Base-by-base conservation (phyloP, 1,140 invertebrate genomes). In the Sarcophaga peregrina region DNA sequence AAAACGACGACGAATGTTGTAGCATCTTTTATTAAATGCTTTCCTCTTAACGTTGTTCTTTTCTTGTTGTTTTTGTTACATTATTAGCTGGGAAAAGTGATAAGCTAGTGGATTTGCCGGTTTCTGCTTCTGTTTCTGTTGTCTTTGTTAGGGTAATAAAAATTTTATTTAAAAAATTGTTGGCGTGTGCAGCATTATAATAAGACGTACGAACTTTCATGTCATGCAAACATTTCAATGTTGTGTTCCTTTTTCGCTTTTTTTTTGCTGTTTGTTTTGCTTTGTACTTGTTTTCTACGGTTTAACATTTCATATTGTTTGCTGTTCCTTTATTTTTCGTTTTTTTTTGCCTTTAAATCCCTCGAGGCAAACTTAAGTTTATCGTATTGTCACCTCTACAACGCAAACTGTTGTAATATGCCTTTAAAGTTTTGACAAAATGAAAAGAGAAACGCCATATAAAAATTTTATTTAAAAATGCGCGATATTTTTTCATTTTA, bases 131-230 rank as follows among this genome's bases (percentile, higher is more conserved):
- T 37, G 25, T 37, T 37, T 37, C 25, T 37, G 25, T 37, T 4
- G 25, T 37, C 25, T 37, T 37, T 37, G 25, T 4, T 37, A 20
- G 10, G 62, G 62, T 68, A 68, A 68, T 68, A 68, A 68, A 68
- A 68, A 15, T n/a, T 58, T 5, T 68, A 20, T 68, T 52, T 52
- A 52, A 1, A 37, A 52, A 52, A 13, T 52, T 13, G 50, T 52
- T 68, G 17, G 62, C 17, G 62, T 68, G 62, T 68, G 62, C 62
- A 68, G 62, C 62, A 68, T 68, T 20, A 68, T 68, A 68, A 68
- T 9, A 58, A 58, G 13, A 58, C 25, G 25, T 37, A 1, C 25
- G 0, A 58, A n/a, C 54, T 58, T 20, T 20, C 62, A 68, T 8
- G 17, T 68, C n/a, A 58, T 58, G 20, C 62, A 68, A 68, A 68